Evolutionary conservation across 2,113 vertebrate species (phyloP), one percentile per base, ranked within the genome.

Genomic region (Pluvialis apricaria): DNA sequence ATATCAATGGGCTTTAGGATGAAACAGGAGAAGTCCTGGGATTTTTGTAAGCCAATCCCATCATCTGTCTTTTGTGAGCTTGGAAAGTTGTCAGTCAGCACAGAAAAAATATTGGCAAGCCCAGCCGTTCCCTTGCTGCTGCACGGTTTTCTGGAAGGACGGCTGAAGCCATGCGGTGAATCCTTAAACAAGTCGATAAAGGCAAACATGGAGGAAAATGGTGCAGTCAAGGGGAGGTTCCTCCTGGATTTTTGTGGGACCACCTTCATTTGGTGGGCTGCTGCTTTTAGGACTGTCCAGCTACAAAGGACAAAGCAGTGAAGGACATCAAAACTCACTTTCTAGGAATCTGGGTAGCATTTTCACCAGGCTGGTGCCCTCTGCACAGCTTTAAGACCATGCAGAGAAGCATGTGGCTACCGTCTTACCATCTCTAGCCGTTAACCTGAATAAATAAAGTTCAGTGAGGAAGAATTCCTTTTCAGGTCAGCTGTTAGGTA

Each of bases 71-170:
- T 88, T 75, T 87, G 73, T 70, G 62, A 88, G 89, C 68, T 84
- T 94, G 89, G 89, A 88, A 88, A 80, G 80, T 52, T 88, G 93
- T 92, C 84, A 92, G 89, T 94, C 73, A 34, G 61, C 68, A 19
- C 36, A 58, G 80, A 36, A 65, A 42, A 72, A 79, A 40, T 13
- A 18, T 40, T 94, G 93, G 79, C 89, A 47, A 69, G 55, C 19
- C n/a, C 8, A 7, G 28, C 52, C 2, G 26, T 42, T 91, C 55
- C 84, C 84, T 84, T 21, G 73, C 68, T 88, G 73, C 89, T 34
- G 54, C 36, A 18, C 2, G 11, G 73, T 38, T 36, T 75, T 80
- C 79, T 91, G 93, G 88, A 88, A 91, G 88, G 84, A 80, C 68
- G 19, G 14, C 61, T 29, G 55, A 64, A 94, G 73, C 32, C 61